Conservation (phyloP, 1,140 invertebrate genomes). For the Philaenus spumarius region DNA sequence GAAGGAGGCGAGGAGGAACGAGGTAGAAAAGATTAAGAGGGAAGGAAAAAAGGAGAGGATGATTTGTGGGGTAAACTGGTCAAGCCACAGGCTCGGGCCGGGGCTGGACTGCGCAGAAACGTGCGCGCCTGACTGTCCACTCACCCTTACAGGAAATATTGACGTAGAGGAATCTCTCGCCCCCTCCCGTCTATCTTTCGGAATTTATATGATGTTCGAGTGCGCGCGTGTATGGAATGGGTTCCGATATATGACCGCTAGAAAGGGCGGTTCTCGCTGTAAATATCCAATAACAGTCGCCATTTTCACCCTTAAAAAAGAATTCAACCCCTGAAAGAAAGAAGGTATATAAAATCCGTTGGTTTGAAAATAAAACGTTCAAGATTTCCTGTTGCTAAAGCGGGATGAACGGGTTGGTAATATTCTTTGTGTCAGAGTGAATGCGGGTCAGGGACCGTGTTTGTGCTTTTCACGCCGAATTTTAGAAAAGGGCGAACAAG, state of each 20-base stretch:
- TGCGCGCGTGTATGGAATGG: constrained; percentile 16
- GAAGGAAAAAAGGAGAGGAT: constrained; percentile 19
- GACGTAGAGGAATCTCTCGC: constrained; percentile 2
- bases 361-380: not conserved
- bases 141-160: constrained; percentile 4
- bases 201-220: constrained; percentile 22
- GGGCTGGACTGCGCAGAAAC: constrained; percentile 2
- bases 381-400: not conserved
- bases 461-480: no score
- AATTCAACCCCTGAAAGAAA: constrained; percentile 1
- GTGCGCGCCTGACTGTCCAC: constrained; percentile 2
- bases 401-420: no score
- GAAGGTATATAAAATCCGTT: not conserved
- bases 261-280: constrained; percentile 1
- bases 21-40: constrained; percentile 17
- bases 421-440: no score
- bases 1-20: constrained; percentile 4
- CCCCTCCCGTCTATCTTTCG: constrained; percentile 16
- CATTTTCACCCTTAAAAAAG: constrained; percentile 22
- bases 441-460: no score
- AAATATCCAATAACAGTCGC: constrained; percentile 21
- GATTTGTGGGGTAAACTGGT: constrained; percentile 18
- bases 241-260: constrained; percentile 19
- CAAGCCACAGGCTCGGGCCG: not conserved
- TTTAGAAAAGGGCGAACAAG: no score